Percentiles rank a stretch among this genome's conserved stretches.
Evolutionary conservation across 1,140 invertebrate species (phyloP).

Genomic region (Aphaenogaster floridana): DNA sequence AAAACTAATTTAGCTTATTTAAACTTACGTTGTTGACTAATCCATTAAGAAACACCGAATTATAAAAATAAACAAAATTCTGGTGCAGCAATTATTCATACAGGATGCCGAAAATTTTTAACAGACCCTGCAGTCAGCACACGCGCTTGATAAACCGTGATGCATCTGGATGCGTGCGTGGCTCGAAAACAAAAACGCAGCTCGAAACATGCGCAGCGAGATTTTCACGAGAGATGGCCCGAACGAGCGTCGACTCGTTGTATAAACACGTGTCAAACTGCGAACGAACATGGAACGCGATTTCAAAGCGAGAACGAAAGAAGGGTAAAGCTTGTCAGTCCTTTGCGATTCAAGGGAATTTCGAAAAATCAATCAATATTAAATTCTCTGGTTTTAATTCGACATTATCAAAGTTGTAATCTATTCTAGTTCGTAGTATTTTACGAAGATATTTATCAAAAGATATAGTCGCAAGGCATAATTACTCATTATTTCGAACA

Average conservation of each 20-base stretch:
- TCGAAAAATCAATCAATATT: slow-evolving; percentile 13
- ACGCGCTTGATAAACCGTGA: slow-evolving; percentile 9
- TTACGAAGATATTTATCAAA: not conserved
- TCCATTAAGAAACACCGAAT: not conserved
- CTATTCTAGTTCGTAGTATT: no score
- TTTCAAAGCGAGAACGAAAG: slow-evolving; percentile 26
- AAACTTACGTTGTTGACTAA: not conserved
- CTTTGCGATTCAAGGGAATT: not conserved
- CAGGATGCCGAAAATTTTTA: slow-evolving; percentile 58
- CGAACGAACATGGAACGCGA: slow-evolving; percentile 40
- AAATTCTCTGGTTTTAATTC: not conserved
- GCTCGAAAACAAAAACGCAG: slow-evolving; percentile 40
- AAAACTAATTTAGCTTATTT: slow-evolving; percentile 3
- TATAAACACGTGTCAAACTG: slow-evolving; percentile 56
- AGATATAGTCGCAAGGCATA: not conserved
- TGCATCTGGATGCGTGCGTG: slow-evolving; percentile 1
- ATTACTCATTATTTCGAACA: not conserved
- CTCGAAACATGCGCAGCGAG: slow-evolving; percentile 46
- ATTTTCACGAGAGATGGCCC: slow-evolving; percentile 47
- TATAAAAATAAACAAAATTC: slow-evolving; percentile 1
- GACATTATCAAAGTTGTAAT: not conserved
- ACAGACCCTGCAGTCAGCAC: slow-evolving; percentile 35
- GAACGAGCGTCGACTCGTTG: slow-evolving; percentile 44
- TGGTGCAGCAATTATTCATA: not conserved
- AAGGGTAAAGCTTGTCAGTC: not conserved